These are phyloP conservation scores for Haplochromis vanheusdeni DNA, from an alignment of 2,113 vertebrate genomes.

Conservation along the genomic window DNA sequence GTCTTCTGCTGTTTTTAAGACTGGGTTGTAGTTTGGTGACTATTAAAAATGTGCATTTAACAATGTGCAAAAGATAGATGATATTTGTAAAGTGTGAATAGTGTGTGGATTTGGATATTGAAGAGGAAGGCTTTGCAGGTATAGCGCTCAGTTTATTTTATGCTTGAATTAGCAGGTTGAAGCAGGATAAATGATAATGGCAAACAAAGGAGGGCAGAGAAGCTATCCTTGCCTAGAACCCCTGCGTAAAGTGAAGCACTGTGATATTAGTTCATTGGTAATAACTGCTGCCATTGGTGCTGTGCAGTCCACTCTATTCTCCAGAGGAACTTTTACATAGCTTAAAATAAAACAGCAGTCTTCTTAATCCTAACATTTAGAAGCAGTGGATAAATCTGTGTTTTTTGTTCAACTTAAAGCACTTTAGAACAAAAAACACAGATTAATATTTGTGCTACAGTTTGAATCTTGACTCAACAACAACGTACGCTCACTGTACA, in stretches of 20 bases:
- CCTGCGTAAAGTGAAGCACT: neutral
- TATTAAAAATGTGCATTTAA: neutral
- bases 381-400: neutral
- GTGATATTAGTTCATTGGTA: neutral
- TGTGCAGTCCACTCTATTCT: neutral
- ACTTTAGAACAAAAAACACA: neutral
- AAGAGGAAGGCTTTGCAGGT: neutral
- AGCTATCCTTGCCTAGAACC: neutral
- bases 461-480: neutral
- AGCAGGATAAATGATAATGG: neutral
- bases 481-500: neutral
- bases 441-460: neutral
- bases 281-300: neutral
- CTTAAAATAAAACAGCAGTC: neutral
- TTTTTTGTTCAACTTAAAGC: neutral
- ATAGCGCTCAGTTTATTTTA: neutral
- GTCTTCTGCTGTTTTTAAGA: neutral
- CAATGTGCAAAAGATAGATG: neutral
- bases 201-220: neutral
- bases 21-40: neutral
- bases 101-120: neutral
- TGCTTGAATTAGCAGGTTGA: neutral
- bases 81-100: neutral
- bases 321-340: neutral
- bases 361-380: neutral